These are phyloP conservation scores for Colius striatus DNA, from an alignment of 2,113 vertebrate species.

Conservation along the genomic window DNA sequence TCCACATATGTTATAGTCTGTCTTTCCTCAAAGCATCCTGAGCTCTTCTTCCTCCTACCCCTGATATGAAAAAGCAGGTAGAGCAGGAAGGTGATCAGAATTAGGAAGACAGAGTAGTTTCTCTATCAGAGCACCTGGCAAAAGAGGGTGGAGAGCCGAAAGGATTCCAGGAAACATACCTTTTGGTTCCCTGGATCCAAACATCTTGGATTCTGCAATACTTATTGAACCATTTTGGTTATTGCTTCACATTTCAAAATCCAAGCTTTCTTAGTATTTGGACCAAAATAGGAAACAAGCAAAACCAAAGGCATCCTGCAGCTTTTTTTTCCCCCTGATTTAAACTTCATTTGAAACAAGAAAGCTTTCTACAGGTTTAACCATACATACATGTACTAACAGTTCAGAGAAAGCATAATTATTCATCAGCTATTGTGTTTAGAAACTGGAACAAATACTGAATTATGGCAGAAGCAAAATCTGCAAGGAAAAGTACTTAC, in stretches of 20 bases:
- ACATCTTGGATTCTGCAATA: not conserved
- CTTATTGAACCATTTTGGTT: not conserved
- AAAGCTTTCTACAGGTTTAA: not conserved
- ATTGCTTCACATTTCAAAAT: not conserved
- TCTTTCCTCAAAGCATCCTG: not conserved
- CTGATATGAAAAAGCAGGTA: not conserved
- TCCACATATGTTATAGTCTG: not conserved
- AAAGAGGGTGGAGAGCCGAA: not conserved
- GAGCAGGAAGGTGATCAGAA: not conserved
- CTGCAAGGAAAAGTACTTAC: not conserved
- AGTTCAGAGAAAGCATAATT: not conserved
- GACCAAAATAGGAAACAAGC: not conserved
- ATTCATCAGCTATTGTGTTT: not conserved
- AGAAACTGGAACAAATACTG: not conserved
- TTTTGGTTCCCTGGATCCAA: not conserved
- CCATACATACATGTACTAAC: not conserved
- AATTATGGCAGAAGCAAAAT: not conserved
- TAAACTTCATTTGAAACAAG: not conserved
- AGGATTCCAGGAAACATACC: not conserved
- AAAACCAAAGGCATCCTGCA: not conserved
- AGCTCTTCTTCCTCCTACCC: not conserved
- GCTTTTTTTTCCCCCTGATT: not conserved
- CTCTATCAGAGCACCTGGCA: not conserved
- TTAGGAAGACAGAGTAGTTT: not conserved
- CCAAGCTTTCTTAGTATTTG: not conserved